These are phyloP conservation scores for Channallabes apus DNA, from an alignment of 2,797 vertebrate genomes.

Conservation along the genomic window DNA sequence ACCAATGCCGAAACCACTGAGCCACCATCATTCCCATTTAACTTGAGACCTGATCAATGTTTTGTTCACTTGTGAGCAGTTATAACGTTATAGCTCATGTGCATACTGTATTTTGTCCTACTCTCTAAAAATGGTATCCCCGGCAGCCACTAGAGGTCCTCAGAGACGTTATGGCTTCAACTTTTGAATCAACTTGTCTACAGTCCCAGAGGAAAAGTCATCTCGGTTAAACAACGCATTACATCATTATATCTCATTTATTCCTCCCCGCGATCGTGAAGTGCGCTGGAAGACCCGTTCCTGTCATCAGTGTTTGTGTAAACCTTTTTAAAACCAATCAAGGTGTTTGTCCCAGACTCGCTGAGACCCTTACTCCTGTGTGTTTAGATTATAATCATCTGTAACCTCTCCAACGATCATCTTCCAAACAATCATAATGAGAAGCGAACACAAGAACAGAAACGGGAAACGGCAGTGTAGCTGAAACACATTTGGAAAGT, in stretches of 20 bases:
- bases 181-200: background rate
- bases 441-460: slow-evolving; percentile 21
- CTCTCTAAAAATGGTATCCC: background rate
- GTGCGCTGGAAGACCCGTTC: background rate
- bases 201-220: background rate
- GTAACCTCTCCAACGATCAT: slow-evolving; percentile 13
- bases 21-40: no score
- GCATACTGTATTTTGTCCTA: no score
- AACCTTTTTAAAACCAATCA: slow-evolving; percentile 4
- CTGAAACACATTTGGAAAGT: slow-evolving; percentile 68
- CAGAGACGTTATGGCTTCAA: background rate
- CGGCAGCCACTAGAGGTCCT: slow-evolving; percentile 6
- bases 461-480: slow-evolving; percentile 11
- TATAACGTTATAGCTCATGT: no score
- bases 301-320: slow-evolving; percentile 5
- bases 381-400: slow-evolving; percentile 30
- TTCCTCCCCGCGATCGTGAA: background rate
- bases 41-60: no score
- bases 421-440: slow-evolving; percentile 28
- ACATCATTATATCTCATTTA: background rate
- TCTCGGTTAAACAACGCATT: background rate
- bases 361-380: background rate
- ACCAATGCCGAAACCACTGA: no score
- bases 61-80: no score
- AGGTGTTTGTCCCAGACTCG: background rate